Base-by-base conservation (phyloP, 1,140 invertebrate species). In the Tetragnatha versicolor region DNA sequence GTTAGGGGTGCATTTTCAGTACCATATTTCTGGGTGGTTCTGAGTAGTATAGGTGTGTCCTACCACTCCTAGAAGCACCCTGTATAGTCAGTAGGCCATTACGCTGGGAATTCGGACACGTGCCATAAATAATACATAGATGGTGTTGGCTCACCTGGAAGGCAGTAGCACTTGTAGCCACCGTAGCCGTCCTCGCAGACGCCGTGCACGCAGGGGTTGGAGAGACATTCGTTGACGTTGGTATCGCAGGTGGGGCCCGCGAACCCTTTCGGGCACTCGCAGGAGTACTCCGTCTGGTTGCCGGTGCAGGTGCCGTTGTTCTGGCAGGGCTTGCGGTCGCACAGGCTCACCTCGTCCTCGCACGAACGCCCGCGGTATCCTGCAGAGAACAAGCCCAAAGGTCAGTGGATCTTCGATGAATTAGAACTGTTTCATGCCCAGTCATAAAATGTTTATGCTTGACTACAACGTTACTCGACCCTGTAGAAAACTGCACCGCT, bases 191-290 rank as follows among this genome's bases (percentile, higher is more conserved):
- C 86, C 5, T 87, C 84, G 75, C 87, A 88, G 20, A 87, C 86
- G 12, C 87, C 87, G 75, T 88, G 84, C 7, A 84, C 81, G 78
- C 87, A 88, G 9, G 87, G 87, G 25, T 84, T 84, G n/a, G 84
- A 84, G 3, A 83, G 80, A 75, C 87, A 88, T 45, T 86, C 84
- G 65, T 87, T 83, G 58, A 85, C 79, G 66, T 85, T 84, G 58
- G 81, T 82, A 76, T 87, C 84, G 81, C 87, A 88, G 31, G 82
- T 78, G 14, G 83, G 35, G 9, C 85, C 84, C 3, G 83, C 83
- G 63, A 85, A 88, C n/a, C 87, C 87, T 79, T 83, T 65, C 0
- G 80, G 66, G 60, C 85, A 86, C 5, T 61, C 80, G 80, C 88
- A 88, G 20, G 83, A 75, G 82, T 84, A 88, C 7, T 78, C 77